Evolutionary conservation across 2,797 vertebrate genomes (phyloP).

Genomic region (Cygnus olor): DNA sequence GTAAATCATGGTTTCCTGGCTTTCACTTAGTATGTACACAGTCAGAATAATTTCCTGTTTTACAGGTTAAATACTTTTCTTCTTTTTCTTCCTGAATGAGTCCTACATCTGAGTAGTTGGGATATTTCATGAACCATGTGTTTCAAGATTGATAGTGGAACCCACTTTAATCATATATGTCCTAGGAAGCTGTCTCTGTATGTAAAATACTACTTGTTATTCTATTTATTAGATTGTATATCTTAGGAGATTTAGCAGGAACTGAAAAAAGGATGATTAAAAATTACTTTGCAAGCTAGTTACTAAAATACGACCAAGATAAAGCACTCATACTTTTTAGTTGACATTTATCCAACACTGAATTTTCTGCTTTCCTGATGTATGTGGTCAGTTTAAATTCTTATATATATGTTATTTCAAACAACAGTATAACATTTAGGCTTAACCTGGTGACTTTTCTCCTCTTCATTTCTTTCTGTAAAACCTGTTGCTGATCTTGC

Average conservation of each 20-base stretch:
- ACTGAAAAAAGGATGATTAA: neutral
- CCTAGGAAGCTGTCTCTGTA: neutral
- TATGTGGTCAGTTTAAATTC: neutral
- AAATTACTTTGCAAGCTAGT: neutral
- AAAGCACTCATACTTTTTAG: neutral
- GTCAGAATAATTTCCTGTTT: neutral
- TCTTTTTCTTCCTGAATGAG: neutral
- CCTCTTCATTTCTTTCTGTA: neutral
- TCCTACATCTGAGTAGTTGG: neutral
- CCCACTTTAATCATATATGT: neutral
- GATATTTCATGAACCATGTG: neutral
- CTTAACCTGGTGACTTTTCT: neutral
- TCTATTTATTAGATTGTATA: slow-evolving; percentile 6
- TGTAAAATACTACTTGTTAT: neutral
- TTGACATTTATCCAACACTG: neutral
- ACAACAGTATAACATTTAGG: neutral
- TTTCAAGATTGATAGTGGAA: neutral
- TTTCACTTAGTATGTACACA: neutral
- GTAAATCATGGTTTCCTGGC: rapidly evolving
- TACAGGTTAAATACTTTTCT: neutral
- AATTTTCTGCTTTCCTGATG: rapidly evolving
- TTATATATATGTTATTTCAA: neutral
- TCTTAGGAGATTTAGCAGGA: neutral
- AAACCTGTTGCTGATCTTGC: neutral
- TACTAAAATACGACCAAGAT: neutral